Evolutionary conservation across 2,113 vertebrate genomes (phyloP).

Genomic region (Emydura subglobosa): DNA sequence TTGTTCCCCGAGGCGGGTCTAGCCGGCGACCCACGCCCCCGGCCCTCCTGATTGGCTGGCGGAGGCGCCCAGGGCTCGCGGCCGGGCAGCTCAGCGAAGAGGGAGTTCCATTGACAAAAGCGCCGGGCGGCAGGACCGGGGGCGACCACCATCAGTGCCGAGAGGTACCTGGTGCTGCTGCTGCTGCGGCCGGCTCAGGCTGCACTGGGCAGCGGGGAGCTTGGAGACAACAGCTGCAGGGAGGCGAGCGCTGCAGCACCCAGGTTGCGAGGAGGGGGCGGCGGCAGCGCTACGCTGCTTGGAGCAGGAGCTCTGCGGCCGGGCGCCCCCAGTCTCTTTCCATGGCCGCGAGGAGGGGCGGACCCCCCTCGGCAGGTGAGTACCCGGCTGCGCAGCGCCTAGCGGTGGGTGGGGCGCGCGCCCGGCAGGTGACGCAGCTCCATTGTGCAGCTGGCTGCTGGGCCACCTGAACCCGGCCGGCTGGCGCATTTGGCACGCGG

Average conservation of each 20-base stretch:
- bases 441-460: not conserved
- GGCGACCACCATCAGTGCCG: not conserved
- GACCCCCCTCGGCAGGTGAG: conserved; percentile 66
- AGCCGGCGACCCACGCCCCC: conserved; percentile 52
- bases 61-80: conserved; percentile 78
- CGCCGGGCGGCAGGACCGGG: not conserved
- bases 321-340: not conserved
- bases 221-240: not conserved
- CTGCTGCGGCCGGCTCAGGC: not conserved
- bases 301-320: not conserved
- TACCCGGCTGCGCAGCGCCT: conserved; percentile 20
- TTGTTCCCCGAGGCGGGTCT: conserved; percentile 16
- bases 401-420: not conserved
- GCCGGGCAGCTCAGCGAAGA: conserved; percentile 1
- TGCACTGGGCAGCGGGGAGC: not conserved
- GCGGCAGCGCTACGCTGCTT: not conserved
- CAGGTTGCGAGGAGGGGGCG: not conserved
- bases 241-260: not conserved
- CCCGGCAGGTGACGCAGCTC: conserved; percentile 7
- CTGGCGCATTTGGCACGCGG: not conserved
- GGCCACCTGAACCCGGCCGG: not conserved
- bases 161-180: not conserved
- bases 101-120: conserved; percentile 16
- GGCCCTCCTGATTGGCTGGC: conserved; percentile 78
- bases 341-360: conserved; percentile 59